These are phyloP conservation scores for Bubalus kerabau DNA, from an alignment of 2,113 vertebrate species.

Conservation along the genomic window DNA sequence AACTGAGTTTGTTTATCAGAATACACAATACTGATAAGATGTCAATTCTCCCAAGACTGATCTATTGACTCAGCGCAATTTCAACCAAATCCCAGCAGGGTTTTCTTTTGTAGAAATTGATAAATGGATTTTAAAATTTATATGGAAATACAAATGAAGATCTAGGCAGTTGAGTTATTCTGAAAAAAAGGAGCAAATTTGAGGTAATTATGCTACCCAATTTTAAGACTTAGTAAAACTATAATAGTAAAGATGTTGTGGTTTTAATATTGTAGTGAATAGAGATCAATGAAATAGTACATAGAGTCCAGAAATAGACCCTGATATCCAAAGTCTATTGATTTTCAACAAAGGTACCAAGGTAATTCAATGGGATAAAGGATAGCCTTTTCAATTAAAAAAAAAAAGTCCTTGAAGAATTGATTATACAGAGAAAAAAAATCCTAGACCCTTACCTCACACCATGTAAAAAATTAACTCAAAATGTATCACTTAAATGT, in stretches of 20 bases:
- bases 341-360: background rate
- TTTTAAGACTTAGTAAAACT: background rate
- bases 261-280: background rate
- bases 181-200: conserved; percentile 36
- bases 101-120: background rate
- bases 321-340: background rate
- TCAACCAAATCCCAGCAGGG: background rate
- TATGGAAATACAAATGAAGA: conserved; percentile 11
- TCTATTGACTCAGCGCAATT: background rate
- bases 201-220: background rate
- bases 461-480: background rate
- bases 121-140: conserved; percentile 2
- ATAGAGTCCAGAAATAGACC: background rate
- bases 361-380: background rate
- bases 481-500: background rate
- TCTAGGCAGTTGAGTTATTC: conserved; percentile 18
- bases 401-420: background rate
- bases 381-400: background rate
- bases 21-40: background rate
- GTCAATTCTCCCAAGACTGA: background rate
- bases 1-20: conserved; percentile 7
- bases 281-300: background rate
- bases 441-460: background rate
- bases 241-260: background rate
- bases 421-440: background rate